A percentile compares a stretch with the other conserved stretches of the same genome.
Conservation (phyloP, 2,888 invertebrate genomes). For the Conistra vaccinii region DNA sequence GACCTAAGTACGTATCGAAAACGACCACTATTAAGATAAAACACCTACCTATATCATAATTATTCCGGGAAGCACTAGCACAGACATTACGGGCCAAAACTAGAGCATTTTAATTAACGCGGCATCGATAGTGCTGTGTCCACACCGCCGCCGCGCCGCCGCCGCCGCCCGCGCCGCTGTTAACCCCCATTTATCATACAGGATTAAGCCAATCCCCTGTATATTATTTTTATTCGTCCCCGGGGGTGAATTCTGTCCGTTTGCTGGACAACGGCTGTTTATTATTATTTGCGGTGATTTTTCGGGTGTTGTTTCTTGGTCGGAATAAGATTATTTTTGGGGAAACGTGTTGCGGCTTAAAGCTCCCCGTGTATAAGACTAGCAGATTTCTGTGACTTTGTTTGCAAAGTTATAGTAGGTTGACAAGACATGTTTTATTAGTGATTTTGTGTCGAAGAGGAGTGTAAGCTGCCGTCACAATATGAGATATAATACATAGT, state of each 20-base stretch:
- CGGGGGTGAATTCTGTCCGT: conserved; percentile 79
- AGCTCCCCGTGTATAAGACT: neutral
- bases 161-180: conserved; percentile 63
- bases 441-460: neutral
- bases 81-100: conserved; percentile 43
- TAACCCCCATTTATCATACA: conserved; percentile 83
- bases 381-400: neutral
- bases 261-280: conserved; percentile 67
- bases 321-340: conserved; percentile 26
- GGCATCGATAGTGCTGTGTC: conserved; percentile 58
- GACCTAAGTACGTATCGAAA: too few relatives aligned
- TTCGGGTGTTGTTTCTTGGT: conserved; percentile 40
- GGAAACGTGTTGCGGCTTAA: conserved; percentile 5
- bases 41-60: neutral
- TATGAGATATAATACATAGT: too few relatives aligned
- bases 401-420: neutral
- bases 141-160: conserved; percentile 44
- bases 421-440: neutral
- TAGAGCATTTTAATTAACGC: conserved; percentile 60
- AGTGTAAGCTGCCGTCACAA: too few relatives aligned
- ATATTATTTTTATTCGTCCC: conserved; percentile 85
- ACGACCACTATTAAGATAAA: too few relatives aligned
- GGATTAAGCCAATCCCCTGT: conserved; percentile 84
- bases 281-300: conserved; percentile 62
- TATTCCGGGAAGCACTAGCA: conserved; percentile 1